phyloP scores from a whole-genome alignment of 1,140 invertebrate genomes.

The Monomorium pharaonis region DNA sequence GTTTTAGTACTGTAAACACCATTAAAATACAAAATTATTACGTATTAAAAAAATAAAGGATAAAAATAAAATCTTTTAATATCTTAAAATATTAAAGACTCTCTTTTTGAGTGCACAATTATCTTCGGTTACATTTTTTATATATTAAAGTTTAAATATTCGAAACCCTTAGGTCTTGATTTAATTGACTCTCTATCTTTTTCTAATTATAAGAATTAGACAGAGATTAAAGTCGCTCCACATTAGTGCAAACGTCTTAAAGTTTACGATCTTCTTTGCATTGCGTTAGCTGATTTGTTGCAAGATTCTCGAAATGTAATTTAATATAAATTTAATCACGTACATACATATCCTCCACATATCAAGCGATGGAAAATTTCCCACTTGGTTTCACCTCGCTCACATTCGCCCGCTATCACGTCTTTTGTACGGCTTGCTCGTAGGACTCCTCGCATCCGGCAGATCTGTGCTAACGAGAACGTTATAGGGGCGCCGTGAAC shows the following conservation, averaged over 20 bases:
- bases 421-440: background rate
- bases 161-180: too few species aligned
- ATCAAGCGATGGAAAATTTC: background rate
- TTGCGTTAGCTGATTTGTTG: background rate
- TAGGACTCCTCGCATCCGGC: background rate
- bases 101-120: too few species aligned
- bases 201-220: too few species aligned
- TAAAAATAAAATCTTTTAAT: too few species aligned
- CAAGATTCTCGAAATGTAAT: background rate
- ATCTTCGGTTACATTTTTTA: background rate
- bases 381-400: background rate
- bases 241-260: background rate
- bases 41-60: too few species aligned
- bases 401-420: background rate
- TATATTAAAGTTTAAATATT: background rate
- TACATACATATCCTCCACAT: background rate
- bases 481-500: background rate
- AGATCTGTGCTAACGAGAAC: conserved; percentile 52
- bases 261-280: background rate
- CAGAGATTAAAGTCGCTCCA: too few species aligned
- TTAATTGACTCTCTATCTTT: too few species aligned
- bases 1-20: too few species aligned
- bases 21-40: too few species aligned
- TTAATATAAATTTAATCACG: background rate
- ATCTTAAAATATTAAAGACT: too few species aligned